Base-by-base conservation (phyloP, 2,797 vertebrate genomes). In the Naso thynnoides region DNA sequence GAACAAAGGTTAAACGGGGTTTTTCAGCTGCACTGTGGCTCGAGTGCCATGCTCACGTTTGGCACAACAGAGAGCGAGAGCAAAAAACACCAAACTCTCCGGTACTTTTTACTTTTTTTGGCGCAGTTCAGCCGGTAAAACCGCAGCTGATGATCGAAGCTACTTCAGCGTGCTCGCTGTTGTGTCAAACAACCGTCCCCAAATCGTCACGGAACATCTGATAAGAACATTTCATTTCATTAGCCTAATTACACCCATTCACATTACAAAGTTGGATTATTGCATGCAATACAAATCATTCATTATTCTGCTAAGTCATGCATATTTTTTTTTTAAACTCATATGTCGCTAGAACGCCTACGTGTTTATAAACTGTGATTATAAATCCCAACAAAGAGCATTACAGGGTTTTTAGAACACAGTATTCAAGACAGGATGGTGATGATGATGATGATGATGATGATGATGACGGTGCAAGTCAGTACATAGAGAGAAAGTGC, bases 271-370 rank as follows among this genome's bases (percentile, higher is more conserved):
- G 88, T 89, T 89, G 85, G 85, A 93, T 94, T 95, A 94, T 95
- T 95, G 93, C 95, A 95, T 95, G 95, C 94, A 94, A 92, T 93
- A 93, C 93, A 92, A 93, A 83, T 93, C 89, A 91, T 93, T 91
- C 90, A 45, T 84, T 86, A 87, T 84, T 90, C 83, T 87, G 78
- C 88, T 89, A 91, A 81, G 64, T 91, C 94, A 95, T 95, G 95
- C 94, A 94, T 91, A 87, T 89, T 90, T 87, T 76, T 50, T 82
- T n/a, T n/a, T 85, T 47, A 85, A 87, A 87, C 86, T 84, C 90
- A 90, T 89, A 76, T 81, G 82, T 92, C 72, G 71, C 86, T 80
- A 86, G 85, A n/a, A 91, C 62, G 52, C 70, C 83, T 90, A 89
- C 76, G 85, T 89, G 88, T 82, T 88, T 76, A 88, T 82, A 87